Conservation (phyloP, 2,888 invertebrate genomes). For the Pseudococcus longispinus region DNA sequence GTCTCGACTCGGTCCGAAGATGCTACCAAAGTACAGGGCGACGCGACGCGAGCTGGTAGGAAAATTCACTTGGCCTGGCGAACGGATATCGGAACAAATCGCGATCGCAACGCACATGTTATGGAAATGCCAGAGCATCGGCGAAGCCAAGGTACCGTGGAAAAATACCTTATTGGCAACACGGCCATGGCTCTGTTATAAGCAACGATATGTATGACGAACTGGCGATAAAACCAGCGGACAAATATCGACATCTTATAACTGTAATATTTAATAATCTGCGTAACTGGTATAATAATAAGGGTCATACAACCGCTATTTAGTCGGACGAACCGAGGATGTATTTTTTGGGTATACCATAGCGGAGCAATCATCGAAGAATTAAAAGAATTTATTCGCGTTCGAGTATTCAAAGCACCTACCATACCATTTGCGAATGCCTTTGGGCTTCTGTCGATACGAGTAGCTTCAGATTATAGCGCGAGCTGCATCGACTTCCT, state of each 20-base stretch:
- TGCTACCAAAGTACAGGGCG: not conserved
- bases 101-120: not conserved
- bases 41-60: not conserved
- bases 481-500: no score
- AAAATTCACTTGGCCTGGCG: not conserved
- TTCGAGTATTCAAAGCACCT: not conserved
- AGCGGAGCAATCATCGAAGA: conserved; percentile 15
- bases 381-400: conserved; percentile 13
- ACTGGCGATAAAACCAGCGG: conserved; percentile 7
- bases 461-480: no score
- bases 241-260: conserved; percentile 17
- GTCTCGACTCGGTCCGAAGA: not conserved
- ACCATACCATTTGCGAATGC: not conserved
- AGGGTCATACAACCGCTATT: conserved; percentile 24
- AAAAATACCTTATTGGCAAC: conserved; percentile 23
- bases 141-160: not conserved
- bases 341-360: not conserved
- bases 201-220: not conserved
- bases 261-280: conserved; percentile 42
- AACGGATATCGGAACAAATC: conserved; percentile 25
- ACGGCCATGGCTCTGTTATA: not conserved
- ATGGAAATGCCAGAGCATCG: not conserved
- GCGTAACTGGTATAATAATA: conserved; percentile 5
- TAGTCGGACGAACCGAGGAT: not conserved
- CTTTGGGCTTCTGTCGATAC: not conserved